Evolutionary conservation across 1,140 invertebrate species (phyloP).

Genomic region (Aphelinus atriplicis): DNA sequence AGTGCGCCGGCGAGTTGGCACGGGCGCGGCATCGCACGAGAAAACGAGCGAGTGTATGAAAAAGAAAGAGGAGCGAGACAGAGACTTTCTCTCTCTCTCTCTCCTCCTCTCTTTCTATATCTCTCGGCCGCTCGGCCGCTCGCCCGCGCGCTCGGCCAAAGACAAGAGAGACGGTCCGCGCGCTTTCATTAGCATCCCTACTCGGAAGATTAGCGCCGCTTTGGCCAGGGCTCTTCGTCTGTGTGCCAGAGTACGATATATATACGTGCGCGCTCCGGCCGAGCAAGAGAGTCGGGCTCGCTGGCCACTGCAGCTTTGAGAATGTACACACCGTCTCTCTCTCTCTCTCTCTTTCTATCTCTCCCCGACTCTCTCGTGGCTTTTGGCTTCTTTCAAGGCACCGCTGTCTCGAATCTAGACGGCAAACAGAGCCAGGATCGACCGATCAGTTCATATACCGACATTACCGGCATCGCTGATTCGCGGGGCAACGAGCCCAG

Average conservation of each 20-base stretch:
- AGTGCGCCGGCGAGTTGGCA: neutral
- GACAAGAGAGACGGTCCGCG: constrained; percentile 49
- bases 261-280: constrained; percentile 29
- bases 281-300: constrained; percentile 19
- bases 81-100: neutral
- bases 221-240: constrained; percentile 42
- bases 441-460: neutral
- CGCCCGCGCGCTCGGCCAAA: constrained; percentile 40
- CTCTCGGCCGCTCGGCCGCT: too few relatives aligned
- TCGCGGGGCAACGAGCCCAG: neutral
- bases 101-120: too few relatives aligned
- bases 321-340: constrained; percentile 41
- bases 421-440: too few relatives aligned
- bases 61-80: constrained; percentile 29
- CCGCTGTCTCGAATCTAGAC: too few relatives aligned
- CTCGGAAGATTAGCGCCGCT: constrained; percentile 59
- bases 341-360: too few relatives aligned
- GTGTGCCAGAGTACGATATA: constrained; percentile 33
- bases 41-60: constrained; percentile 39
- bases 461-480: neutral
- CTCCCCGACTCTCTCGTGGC: too few relatives aligned
- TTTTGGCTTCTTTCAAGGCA: constrained; percentile 7
- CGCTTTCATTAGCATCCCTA: constrained; percentile 61
- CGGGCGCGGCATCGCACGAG: constrained; percentile 1
- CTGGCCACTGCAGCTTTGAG: constrained; percentile 50